Evolutionary conservation across 2,888 invertebrate genomes (phyloP).

Genomic region (Drosophila leonis): DNA sequence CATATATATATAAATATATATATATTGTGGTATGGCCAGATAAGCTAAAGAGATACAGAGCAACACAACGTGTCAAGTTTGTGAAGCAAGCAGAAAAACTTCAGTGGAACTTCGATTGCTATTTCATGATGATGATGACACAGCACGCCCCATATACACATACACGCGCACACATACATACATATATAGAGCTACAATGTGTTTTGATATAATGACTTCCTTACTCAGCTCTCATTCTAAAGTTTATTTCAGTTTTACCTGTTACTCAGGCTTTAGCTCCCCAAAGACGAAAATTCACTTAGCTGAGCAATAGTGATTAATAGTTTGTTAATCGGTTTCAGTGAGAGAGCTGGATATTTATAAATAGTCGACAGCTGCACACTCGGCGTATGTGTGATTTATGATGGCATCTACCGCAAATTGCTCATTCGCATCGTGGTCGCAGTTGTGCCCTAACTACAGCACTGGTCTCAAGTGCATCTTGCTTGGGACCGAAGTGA

Average conservation of each 20-base stretch:
- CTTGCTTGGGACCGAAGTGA: conserved; percentile 43
- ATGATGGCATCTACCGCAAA: conserved; percentile 26
- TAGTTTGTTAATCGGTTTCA: not conserved
- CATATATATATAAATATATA: conserved; percentile 12
- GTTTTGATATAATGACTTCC: not conserved
- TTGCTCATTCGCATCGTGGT: conserved; percentile 45
- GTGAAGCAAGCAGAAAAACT: conserved; percentile 16
- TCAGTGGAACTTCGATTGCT: conserved; percentile 28
- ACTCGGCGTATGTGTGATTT: conserved; percentile 57
- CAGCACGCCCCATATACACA: conserved; percentile 24
- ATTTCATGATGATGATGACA: conserved; percentile 24
- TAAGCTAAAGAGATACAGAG: conserved; percentile 29
- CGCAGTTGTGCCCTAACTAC: not conserved
- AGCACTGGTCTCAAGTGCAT: conserved; percentile 28
- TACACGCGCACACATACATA: not conserved
- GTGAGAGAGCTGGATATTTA: not conserved
- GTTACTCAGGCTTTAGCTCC: not conserved
- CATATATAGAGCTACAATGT: not conserved
- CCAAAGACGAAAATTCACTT: not conserved
- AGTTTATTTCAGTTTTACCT: not conserved
- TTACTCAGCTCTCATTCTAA: not conserved
- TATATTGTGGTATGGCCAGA: conserved; percentile 24
- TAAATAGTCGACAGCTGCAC: conserved; percentile 34
- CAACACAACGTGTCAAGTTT: conserved; percentile 65
- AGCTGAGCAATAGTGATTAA: conserved; percentile 1